Evolutionary conservation across 2,888 invertebrate species (phyloP).

Genomic region (Xestia ashworthii): DNA sequence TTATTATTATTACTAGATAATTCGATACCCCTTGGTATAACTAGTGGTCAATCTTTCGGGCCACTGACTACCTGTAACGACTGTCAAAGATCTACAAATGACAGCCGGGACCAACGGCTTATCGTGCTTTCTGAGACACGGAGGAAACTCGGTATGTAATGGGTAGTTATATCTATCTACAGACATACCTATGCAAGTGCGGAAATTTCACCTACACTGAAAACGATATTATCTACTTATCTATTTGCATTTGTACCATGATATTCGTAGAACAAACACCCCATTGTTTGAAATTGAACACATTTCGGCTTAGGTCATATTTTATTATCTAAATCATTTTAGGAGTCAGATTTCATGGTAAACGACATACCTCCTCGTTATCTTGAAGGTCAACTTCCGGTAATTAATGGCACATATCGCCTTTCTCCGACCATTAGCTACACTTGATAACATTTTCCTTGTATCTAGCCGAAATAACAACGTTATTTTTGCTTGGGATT

Average conservation of each 20-base stretch:
- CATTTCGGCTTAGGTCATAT: conserved; percentile 8
- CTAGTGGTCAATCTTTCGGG: no score
- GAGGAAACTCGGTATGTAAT: no score
- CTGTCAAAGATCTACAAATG: no score
- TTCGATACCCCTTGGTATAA: no score
- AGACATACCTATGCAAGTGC: no score
- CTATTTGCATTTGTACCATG: not conserved
- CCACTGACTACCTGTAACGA: no score
- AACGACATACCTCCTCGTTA: conserved; percentile 47
- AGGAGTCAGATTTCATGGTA: conserved; percentile 39
- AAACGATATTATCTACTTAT: not conserved
- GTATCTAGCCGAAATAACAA: not conserved
- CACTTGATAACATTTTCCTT: conserved; percentile 24
- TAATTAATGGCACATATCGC: conserved; percentile 57
- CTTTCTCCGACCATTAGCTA: conserved; percentile 43
- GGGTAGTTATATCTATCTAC: no score
- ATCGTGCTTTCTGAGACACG: no score
- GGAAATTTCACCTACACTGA: no score
- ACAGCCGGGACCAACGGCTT: no score
- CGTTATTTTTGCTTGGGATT: conserved; percentile 21
- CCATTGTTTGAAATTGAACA: not conserved
- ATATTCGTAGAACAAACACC: not conserved
- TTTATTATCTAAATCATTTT: conserved; percentile 29
- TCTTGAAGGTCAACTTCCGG: conserved; percentile 43
- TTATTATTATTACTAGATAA: no score